phyloP scores from a whole-genome alignment of 2,888 invertebrate genomes.

The Galerucella calmariensis region DNA sequence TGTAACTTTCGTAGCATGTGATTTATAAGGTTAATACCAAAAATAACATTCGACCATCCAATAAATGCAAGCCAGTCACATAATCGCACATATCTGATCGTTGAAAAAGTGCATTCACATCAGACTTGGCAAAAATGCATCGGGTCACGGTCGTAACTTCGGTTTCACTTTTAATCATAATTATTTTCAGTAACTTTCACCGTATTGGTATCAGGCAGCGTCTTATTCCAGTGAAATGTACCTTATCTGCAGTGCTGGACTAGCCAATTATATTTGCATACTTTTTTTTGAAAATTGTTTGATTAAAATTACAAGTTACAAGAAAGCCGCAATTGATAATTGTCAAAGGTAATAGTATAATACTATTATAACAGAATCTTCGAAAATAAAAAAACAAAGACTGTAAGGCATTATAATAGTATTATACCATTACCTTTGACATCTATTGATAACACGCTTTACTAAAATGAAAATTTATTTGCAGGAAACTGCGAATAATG shows the following conservation, averaged over 20 bases:
- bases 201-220: conserved; percentile 24
- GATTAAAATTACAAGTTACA: no score
- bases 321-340: no score
- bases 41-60: conserved; percentile 6
- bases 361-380: no score
- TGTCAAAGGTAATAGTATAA: no score
- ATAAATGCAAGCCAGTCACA: neutral
- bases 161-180: conserved; percentile 56
- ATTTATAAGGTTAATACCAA: neutral
- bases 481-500: no score
- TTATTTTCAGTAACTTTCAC: conserved; percentile 53
- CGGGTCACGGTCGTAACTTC: conserved; percentile 54
- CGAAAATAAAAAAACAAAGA: no score
- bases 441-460: no score
- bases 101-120: conserved; percentile 8
- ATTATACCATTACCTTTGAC: no score
- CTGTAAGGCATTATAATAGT: no score
- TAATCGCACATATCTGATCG: conserved; percentile 3
- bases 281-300: no score
- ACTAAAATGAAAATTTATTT: no score
- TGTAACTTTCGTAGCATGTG: neutral
- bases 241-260: conserved; percentile 1
- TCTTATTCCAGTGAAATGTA: conserved; percentile 32
- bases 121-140: conserved; percentile 46
- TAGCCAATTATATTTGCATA: neutral